Evolutionary conservation across 2,113 vertebrate species (phyloP).

Genomic region (Carassius auratus): DNA sequence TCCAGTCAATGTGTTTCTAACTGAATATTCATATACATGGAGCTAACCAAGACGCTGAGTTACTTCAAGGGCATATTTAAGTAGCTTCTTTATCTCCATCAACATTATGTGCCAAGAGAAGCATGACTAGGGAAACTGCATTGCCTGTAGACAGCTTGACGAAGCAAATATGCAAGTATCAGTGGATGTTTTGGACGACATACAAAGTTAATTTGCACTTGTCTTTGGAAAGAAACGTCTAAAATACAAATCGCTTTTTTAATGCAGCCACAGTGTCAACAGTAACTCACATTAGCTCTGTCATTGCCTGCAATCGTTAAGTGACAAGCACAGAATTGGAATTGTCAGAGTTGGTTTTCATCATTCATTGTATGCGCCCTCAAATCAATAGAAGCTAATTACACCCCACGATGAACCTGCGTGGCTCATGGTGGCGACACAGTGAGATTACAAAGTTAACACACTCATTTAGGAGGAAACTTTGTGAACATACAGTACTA

Average conservation of each 20-base stretch:
- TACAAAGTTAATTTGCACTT: background rate
- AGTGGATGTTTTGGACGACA: background rate
- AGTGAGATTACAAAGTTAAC: slow-evolving; percentile 17
- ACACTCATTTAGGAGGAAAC: background rate
- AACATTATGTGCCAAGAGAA: background rate
- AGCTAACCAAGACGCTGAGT: background rate
- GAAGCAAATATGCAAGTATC: background rate
- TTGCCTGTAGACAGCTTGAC: background rate
- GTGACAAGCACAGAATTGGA: slow-evolving; percentile 38
- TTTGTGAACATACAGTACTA: background rate
- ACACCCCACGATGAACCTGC: slow-evolving; percentile 17
- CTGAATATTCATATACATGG: background rate
- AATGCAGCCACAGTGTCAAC: slow-evolving; percentile 44
- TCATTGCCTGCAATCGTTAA: slow-evolving; percentile 41
- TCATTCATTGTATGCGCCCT: slow-evolving; percentile 43
- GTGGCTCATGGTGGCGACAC: background rate
- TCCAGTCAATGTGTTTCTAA: background rate
- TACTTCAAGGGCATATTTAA: background rate
- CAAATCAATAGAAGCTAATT: slow-evolving; percentile 60
- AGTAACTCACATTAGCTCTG: slow-evolving; percentile 32
- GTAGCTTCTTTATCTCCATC: background rate
- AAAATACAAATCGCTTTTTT: slow-evolving; percentile 5
- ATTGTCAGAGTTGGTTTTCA: slow-evolving; percentile 53
- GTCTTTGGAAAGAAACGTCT: slow-evolving; percentile 11
- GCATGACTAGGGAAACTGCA: background rate